These are phyloP conservation scores for Paedocypris sp. DNA, from an alignment of 2,113 vertebrate genomes.

Conservation along the genomic window DNA sequence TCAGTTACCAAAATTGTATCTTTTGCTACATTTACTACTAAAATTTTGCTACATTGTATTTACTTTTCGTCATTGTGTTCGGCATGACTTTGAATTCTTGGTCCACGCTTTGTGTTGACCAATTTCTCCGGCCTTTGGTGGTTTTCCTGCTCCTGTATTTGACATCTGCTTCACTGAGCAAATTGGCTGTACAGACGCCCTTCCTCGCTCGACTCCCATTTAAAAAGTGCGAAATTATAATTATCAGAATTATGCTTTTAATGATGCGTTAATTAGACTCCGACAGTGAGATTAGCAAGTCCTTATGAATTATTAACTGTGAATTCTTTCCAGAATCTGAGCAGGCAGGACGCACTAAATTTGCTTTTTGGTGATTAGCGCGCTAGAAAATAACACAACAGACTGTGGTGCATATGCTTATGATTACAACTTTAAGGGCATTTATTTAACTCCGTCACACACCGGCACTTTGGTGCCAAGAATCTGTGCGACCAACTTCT, in stretches of 20 bases:
- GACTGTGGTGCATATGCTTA: constrained; percentile 67
- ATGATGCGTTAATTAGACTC: constrained; percentile 81
- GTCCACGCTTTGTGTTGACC: too few relatives aligned
- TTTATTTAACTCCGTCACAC: constrained; percentile 52
- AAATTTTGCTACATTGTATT: too few relatives aligned
- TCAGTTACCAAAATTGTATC: too few relatives aligned
- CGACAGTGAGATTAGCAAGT: constrained; percentile 69
- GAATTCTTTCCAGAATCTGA: constrained; percentile 64
- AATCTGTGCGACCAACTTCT: constrained; percentile 29
- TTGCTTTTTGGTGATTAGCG: constrained; percentile 55
- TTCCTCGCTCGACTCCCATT: constrained; percentile 61
- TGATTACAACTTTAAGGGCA: constrained; percentile 61
- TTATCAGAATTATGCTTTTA: constrained; percentile 83
- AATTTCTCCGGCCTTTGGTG: too few relatives aligned
- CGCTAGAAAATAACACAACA: constrained; percentile 64
- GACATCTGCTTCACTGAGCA: constrained; percentile 57
- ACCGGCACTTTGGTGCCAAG: constrained; percentile 39
- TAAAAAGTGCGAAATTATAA: constrained; percentile 82
- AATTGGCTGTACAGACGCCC: constrained; percentile 64
- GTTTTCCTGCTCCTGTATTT: constrained; percentile 17
- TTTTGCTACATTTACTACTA: too few relatives aligned
- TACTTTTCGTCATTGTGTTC: too few relatives aligned
- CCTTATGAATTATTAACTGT: constrained; percentile 70
- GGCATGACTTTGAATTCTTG: too few relatives aligned
- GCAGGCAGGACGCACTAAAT: constrained; percentile 42